Base-by-base conservation (phyloP, 1,140 invertebrate genomes). In the Drosophila oshimai region DNA sequence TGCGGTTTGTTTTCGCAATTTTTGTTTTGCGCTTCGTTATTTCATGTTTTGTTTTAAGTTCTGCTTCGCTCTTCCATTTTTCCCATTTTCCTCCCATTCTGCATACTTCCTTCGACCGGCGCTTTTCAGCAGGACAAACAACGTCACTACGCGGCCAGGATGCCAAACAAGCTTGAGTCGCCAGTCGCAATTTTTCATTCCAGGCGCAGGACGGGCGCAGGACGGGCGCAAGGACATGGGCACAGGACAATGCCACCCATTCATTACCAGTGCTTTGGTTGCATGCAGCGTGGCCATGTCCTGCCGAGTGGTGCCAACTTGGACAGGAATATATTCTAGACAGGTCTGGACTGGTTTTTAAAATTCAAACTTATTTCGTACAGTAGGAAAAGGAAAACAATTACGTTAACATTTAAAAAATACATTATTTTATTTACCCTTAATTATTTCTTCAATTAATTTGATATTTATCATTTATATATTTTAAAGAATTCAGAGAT, bases 81-180 rank as follows among this genome's bases (percentile, higher is more conserved):
- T 37, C 36, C 34, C 26, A 41, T 22, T 49, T 17, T 24, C 10
- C 39, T 39, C 13, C 41, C 20, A 15, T 62, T 46, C 57, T 70
- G 64, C 49, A 34, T 41, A 44, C 18, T 39, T 58, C 31, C 45
- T 64, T 44, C 24, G 31, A 34, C 4, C 44, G 29, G 34, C 29
- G 46, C 74, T 41, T 71, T 60, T 36, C 58, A 54, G 37, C 51
- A 61, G 72, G 44, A 61, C 81, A 86, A 86, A 86, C 81, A 86
- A 87, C 84, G 81, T 81, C 73, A 80, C 76, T 64, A 87, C 62
- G 76, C 81, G 73, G 77, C 81, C 81, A 57, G 72, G 76, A 75
- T 87, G 77, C 81, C 81, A 87, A 86, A 87, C 76, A 86, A 87
- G 81, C 81, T 75, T 74, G 76, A 87, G 81, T 67, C 51, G 51